Percentiles rank a stretch among this genome's conserved stretches.
These are phyloP conservation scores for Clivina fossor DNA, from an alignment of 2,888 invertebrate genomes.

Conservation along the genomic window DNA sequence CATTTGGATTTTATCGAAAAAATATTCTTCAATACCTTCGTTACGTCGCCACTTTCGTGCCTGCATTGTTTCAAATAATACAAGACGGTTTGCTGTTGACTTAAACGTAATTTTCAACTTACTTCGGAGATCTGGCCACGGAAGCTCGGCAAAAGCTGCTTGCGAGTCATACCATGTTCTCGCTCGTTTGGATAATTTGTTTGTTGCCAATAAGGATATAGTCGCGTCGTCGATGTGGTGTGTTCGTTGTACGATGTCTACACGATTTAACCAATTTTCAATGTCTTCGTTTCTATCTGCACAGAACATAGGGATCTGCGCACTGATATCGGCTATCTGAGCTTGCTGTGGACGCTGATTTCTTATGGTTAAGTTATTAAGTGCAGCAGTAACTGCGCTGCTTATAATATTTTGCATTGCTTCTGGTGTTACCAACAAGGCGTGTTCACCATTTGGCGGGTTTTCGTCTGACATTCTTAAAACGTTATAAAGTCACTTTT, in stretches of 20 bases:
- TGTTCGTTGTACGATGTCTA: not conserved
- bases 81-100: not conserved
- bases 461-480: too few species aligned
- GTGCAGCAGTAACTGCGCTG: too few species aligned
- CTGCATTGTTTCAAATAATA: not conserved
- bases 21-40: slow-evolving; percentile 9
- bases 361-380: too few species aligned
- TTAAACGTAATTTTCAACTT: not conserved
- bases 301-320: slow-evolving; percentile 3
- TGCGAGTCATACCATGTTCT: slow-evolving; percentile 4
- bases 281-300: not conserved
- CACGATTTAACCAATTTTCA: slow-evolving; percentile 7
- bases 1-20: not conserved
- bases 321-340: too few species aligned
- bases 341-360: too few species aligned
- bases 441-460: too few species aligned
- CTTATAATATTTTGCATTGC: too few species aligned
- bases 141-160: not conserved
- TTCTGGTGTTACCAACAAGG: too few species aligned
- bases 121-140: not conserved
- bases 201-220: not conserved
- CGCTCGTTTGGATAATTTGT: not conserved
- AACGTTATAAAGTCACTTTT: too few species aligned
- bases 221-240: not conserved
- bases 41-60: not conserved